Conservation (phyloP, 64 coral and sea anemone genomes). For the Actinia equina region DNA sequence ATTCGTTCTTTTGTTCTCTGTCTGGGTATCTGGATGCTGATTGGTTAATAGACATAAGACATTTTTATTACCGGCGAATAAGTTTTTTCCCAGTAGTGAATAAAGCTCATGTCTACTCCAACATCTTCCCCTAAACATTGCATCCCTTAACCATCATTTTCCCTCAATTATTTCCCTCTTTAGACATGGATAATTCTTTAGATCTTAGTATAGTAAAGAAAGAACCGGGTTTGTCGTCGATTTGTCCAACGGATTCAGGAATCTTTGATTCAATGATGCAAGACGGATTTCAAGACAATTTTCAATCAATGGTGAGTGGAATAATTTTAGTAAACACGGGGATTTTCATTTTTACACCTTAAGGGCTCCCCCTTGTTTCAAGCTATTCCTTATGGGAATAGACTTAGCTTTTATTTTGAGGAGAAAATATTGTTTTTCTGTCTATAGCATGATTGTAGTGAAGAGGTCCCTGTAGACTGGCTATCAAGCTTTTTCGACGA, state of each 20-base stretch:
- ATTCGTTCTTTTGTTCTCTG: conserved; percentile 10
- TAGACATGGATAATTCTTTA: conserved; percentile 58
- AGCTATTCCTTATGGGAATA: conserved; percentile 13
- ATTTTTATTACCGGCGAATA: conserved; percentile 45
- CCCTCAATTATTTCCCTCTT: conserved; percentile 4
- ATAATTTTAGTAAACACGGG: conserved; percentile 28
- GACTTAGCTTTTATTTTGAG: conserved; percentile 11
- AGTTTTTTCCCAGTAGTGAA: conserved; percentile 49
- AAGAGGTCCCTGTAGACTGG: conserved; percentile 94
- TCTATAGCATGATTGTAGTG: conserved; percentile 38
- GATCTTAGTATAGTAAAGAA: conserved; percentile 92
- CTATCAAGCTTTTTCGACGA: conserved; percentile 91
- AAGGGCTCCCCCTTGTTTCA: conserved; percentile 1
- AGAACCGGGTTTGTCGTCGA: conserved; percentile 69
- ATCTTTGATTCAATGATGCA: conserved; percentile 88
- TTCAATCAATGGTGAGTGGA: conserved; percentile 78
- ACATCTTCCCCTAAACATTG: neutral
- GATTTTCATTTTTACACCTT: neutral
- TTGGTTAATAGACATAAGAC: conserved; percentile 47
- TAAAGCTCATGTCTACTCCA: conserved; percentile 33
- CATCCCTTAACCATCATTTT: neutral
- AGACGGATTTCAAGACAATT: conserved; percentile 82
- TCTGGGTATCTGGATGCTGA: conserved; percentile 28
- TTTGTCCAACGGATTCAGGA: conserved; percentile 73
- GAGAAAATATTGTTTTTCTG: neutral